Evolutionary conservation across 2,888 invertebrate species (phyloP), one percentile per base, ranked within the genome.

Genomic region (Drosophila paracracens): DNA sequence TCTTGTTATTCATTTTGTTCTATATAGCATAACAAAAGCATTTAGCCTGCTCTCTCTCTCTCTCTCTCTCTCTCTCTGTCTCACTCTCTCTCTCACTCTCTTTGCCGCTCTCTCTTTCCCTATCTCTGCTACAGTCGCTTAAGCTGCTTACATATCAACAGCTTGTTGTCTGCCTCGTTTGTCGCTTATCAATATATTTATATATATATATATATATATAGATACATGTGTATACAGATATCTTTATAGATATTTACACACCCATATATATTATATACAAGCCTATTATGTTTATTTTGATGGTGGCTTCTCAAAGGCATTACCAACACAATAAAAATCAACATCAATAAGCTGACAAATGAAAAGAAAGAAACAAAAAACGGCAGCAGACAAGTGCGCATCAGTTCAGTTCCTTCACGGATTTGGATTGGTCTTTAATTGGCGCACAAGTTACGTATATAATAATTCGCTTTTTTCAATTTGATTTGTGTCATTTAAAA

Each of bases 1-100:
- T 86, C 72, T 81, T 69, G 74, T 67, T 75, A 73, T 74, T 80
- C 63, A 60, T 21, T 48, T 50, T 31, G 58, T 65, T 43, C 33
- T 56, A 38, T 38, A 7, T n/a, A 56, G 54, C 57, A 48, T 54
- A 72, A 79, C 88, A 79, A 76, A 72, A 51, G 67, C 67, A 46
- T 62, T 66, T 62, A 29, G 4, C 43, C 54, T 69, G 69, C 57
- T 67, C 46, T 51, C 60, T 69, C 38, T n/a, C 7, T 70, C 54
- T 64, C 27, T 31, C 18, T 35, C 29, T 5, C 5, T 13, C 11
- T 6, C 56, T 53, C 33, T 40, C 25, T 66, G n/a, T 50, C n/a
- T 33, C 1, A 18, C 35, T 35, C 57, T 59, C 33, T 40, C 25
- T 50, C n/a, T 33, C 1, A 18, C 35, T 35, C 57, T 59, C 53